Evolutionary conservation across 2,888 invertebrate genomes (phyloP), one percentile per base, ranked within the genome.

Genomic region (Limnephilus lunatus): DNA sequence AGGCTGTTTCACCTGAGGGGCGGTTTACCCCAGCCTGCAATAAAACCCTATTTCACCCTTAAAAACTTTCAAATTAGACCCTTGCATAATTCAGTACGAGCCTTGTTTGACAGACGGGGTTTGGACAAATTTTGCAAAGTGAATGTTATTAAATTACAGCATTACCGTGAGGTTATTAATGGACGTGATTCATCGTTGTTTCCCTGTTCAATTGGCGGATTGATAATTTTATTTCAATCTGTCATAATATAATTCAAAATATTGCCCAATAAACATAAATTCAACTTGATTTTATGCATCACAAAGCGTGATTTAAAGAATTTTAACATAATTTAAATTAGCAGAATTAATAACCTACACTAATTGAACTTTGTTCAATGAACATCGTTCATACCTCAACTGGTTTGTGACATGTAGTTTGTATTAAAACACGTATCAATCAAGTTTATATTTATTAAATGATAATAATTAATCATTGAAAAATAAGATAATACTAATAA

Each of bases 11-110:
- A 85, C 85, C 85, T n/a, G 44, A n/a, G 11, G 44, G n/a, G 35
- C 32, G 32, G 82, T 82, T 82, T 19, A 14, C 82, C 82, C 82
- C 15, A 39, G 39, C 85, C 85, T 39, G 44, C 35, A 85, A 85
- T 85, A 85, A 88, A 88, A 32, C 48, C 68, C 31, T 30, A 1
- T 80, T 81, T n/a, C 19, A 11, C 90, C 90, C n/a, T 81, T 30
- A 81, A 90, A 90, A 90, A 90, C 90, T 90, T 90, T 90, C 44
- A 81, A 90, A 90, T 90, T 90, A 90, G 81, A 44, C 81, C 90
- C 30, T 19, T 82, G 82, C 90, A 82, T 90, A 39, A 90, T 90
- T 90, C 90, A 90, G 44, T 1, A 35, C 44, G n/a, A 32, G 32
- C 25, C 30, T 35, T 19, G 81, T 44, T 82, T 81, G 90, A 44